These are phyloP conservation scores for Lethenteron camtschaticum DNA, from an alignment of 2,113 vertebrate species.

Conservation along the genomic window DNA sequence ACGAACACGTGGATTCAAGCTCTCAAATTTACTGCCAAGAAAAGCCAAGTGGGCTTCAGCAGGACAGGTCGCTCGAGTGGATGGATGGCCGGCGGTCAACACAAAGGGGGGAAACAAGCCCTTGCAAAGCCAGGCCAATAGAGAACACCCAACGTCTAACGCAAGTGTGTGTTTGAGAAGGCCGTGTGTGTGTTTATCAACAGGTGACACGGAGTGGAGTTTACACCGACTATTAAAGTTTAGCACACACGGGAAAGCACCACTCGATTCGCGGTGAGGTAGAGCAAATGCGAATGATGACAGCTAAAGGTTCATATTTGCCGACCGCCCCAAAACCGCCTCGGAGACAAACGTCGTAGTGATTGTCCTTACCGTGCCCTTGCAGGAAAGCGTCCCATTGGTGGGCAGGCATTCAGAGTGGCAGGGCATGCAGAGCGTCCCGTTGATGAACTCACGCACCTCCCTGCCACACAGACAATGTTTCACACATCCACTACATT, in stretches of 20 bases:
- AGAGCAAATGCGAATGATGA: neutral
- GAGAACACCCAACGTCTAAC: too few relatives aligned
- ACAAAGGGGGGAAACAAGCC: too few relatives aligned
- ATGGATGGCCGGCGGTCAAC: too few relatives aligned
- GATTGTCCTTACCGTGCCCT: conserved; percentile 44
- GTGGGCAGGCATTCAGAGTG: conserved; percentile 75
- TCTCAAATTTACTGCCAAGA: too few relatives aligned
- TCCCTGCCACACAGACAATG: conserved; percentile 33
- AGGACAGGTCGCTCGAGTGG: too few relatives aligned
- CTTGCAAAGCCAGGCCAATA: too few relatives aligned
- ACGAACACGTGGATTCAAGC: too few relatives aligned
- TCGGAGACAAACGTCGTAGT: neutral
- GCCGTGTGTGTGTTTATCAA: neutral
- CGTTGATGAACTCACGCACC: conserved; percentile 61
- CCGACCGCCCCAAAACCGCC: neutral
- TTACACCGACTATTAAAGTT: neutral
- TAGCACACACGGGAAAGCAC: neutral
- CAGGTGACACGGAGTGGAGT: neutral
- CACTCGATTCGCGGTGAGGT: neutral
- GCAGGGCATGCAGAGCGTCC: conserved; percentile 63
- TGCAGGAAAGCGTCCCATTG: conserved; percentile 50
- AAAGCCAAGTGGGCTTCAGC: too few relatives aligned
- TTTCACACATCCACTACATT: neutral
- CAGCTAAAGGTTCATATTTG: neutral
- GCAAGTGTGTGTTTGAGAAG: neutral